Percentiles rank a stretch among this genome's conserved stretches.
Evolutionary conservation across 2,113 vertebrate genomes (phyloP).

Genomic region (Corynorhinus townsendii): DNA sequence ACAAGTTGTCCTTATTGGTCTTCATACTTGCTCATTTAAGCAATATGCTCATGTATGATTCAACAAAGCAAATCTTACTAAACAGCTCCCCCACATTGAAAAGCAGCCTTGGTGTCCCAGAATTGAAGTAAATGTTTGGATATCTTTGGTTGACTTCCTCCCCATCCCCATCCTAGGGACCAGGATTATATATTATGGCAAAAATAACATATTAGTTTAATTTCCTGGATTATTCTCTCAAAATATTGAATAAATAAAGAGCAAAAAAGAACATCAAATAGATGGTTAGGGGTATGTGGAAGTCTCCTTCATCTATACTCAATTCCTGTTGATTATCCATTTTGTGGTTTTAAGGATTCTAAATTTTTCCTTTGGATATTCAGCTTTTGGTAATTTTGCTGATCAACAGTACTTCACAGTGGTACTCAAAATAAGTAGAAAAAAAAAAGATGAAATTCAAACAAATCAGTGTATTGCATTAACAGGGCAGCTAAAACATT

Average conservation of each 20-base stretch:
- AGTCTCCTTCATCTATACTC: not conserved
- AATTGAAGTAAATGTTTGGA: not conserved
- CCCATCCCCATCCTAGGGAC: not conserved
- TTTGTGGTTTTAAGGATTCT: slow-evolving; percentile 40
- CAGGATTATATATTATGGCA: not conserved
- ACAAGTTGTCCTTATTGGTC: not conserved
- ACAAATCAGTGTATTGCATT: not conserved
- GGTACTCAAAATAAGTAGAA: not conserved
- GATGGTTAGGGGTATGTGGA: not conserved
- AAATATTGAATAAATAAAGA: not conserved
- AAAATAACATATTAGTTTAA: slow-evolving; percentile 23
- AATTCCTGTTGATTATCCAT: slow-evolving; percentile 56
- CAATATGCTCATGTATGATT: not conserved
- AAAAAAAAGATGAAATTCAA: slow-evolving; percentile 7
- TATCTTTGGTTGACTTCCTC: not conserved
- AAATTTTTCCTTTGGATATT: slow-evolving; percentile 41
- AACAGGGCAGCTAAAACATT: not conserved
- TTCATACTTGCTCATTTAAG: slow-evolving; percentile 28
- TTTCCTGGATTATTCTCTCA: not conserved
- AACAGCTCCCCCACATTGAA: not conserved
- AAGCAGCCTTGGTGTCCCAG: not conserved
- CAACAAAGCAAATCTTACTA: not conserved
- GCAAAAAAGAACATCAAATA: not conserved
- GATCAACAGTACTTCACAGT: slow-evolving; percentile 4
- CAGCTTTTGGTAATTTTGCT: slow-evolving; percentile 47